Conservation (phyloP, 2,888 invertebrate species). For the Hoplodrina ambigua region DNA sequence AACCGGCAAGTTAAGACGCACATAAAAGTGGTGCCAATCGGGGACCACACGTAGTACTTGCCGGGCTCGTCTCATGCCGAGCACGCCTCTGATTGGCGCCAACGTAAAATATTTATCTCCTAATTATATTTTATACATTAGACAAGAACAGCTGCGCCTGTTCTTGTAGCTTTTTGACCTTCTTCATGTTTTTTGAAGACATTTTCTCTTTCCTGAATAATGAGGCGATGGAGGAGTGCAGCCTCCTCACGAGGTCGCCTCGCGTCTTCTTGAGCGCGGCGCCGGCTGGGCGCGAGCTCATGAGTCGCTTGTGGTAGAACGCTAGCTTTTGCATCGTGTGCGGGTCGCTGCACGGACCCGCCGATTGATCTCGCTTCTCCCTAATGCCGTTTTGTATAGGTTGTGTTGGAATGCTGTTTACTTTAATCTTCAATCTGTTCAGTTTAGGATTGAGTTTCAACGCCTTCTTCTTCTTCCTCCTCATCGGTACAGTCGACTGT, state of each 20-base stretch:
- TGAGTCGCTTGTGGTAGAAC: slow-evolving; percentile 72
- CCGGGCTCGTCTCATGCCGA: slow-evolving; percentile 58
- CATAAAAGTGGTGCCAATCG: slow-evolving; percentile 67
- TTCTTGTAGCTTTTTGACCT: slow-evolving; percentile 76
- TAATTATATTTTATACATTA: slow-evolving; percentile 75
- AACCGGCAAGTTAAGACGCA: slow-evolving; percentile 79
- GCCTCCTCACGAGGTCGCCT: slow-evolving; percentile 69
- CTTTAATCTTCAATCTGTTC: slow-evolving; percentile 63
- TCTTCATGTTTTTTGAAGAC: slow-evolving; percentile 75
- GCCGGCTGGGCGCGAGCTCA: slow-evolving; percentile 67
- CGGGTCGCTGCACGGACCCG: slow-evolving; percentile 41
- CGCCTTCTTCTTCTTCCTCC: slow-evolving; percentile 68
- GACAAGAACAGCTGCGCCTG: slow-evolving; percentile 80
- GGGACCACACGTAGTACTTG: slow-evolving; percentile 66
- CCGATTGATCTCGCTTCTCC: slow-evolving; percentile 29
- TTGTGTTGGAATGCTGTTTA: slow-evolving; percentile 67
- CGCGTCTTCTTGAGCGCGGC: slow-evolving; percentile 71
- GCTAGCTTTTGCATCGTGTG: slow-evolving; percentile 67
- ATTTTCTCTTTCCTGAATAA: slow-evolving; percentile 67
- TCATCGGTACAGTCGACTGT: slow-evolving; percentile 58
- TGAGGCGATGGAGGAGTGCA: slow-evolving; percentile 72
- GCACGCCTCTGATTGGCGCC: slow-evolving; percentile 66
- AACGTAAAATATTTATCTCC: slow-evolving; percentile 70
- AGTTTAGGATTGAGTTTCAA: slow-evolving; percentile 65
- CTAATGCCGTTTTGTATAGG: slow-evolving; percentile 52